phyloP scores from a whole-genome alignment of 2,797 vertebrate genomes.

The Percopsis omiscomaycus region DNA sequence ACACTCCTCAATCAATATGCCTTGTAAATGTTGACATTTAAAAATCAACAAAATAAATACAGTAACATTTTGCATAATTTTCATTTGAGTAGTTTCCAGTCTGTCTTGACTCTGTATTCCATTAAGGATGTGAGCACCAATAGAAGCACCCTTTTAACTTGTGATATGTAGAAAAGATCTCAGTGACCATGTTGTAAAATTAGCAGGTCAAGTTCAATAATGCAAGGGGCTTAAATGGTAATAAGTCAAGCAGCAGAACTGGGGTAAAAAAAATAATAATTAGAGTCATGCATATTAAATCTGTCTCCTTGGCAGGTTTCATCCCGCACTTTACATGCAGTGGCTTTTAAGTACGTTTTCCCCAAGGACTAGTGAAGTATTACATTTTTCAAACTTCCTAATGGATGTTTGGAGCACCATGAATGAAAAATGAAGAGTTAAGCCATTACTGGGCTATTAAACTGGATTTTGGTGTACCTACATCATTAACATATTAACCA shows the following conservation, averaged over 20 bases:
- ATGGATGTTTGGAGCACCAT: background rate
- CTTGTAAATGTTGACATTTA: slow-evolving; percentile 1
- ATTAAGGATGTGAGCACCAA: no score
- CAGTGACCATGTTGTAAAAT: slow-evolving; percentile 25
- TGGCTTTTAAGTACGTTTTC: slow-evolving; percentile 4
- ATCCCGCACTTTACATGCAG: slow-evolving; percentile 20
- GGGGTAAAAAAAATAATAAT: slow-evolving; percentile 49
- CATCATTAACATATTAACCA: no score
- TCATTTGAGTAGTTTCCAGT: background rate
- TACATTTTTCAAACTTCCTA: background rate
- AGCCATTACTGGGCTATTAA: background rate
- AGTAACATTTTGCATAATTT: no score
- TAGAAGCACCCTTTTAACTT: background rate
- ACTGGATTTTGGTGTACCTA: background rate
- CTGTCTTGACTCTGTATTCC: background rate
- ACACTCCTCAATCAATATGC: slow-evolving; percentile 17
- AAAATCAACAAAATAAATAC: no score
- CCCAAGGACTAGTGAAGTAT: background rate
- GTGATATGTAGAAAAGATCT: slow-evolving; percentile 7
- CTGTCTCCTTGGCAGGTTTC: background rate
- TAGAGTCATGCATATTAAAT: slow-evolving; percentile 57
- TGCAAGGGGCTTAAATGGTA: slow-evolving; percentile 41
- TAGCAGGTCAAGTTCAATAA: slow-evolving; percentile 54
- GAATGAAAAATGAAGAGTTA: background rate
- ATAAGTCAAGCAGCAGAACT: slow-evolving; percentile 44